These are phyloP conservation scores for Lepeophtheirus salmonis DNA, from an alignment of 1,140 invertebrate genomes.

Conservation along the genomic window DNA sequence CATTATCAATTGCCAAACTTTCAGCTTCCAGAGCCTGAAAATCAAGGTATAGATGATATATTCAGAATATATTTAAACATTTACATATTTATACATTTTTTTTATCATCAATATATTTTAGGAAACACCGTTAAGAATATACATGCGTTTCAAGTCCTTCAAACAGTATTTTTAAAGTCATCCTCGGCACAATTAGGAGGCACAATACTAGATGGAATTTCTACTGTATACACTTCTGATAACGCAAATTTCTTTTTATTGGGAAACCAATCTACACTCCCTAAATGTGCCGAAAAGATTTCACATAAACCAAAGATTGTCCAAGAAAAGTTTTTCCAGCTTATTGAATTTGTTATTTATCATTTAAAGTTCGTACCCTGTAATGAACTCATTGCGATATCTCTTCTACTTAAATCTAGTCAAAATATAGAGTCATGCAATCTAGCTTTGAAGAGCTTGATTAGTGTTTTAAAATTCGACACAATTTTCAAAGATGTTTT, in stretches of 20 bases:
- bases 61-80: background rate
- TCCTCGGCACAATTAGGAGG: conserved; percentile 60
- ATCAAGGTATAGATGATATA: conserved; percentile 43
- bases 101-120: conserved; percentile 24
- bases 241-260: conserved; percentile 97
- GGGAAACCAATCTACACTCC: conserved; percentile 82
- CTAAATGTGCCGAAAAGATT: conserved; percentile 88
- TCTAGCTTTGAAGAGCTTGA: conserved; percentile 64
- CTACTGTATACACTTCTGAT: conserved; percentile 88
- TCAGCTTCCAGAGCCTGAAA: conserved; percentile 65
- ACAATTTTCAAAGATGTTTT: conserved; percentile 89
- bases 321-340: conserved; percentile 76
- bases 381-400: conserved; percentile 91
- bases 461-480: conserved; percentile 57
- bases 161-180: conserved; percentile 79
- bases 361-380: conserved; percentile 95
- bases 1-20: conserved; percentile 85
- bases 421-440: conserved; percentile 49
- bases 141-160: conserved; percentile 83
- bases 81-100: background rate
- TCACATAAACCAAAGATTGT: conserved; percentile 55
- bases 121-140: conserved; percentile 67
- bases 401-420: conserved; percentile 66
- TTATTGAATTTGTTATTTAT: conserved; percentile 89
- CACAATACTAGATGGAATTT: conserved; percentile 84